Conservation (phyloP, 2,113 vertebrate species). For the Centrocercus urophasianus region DNA sequence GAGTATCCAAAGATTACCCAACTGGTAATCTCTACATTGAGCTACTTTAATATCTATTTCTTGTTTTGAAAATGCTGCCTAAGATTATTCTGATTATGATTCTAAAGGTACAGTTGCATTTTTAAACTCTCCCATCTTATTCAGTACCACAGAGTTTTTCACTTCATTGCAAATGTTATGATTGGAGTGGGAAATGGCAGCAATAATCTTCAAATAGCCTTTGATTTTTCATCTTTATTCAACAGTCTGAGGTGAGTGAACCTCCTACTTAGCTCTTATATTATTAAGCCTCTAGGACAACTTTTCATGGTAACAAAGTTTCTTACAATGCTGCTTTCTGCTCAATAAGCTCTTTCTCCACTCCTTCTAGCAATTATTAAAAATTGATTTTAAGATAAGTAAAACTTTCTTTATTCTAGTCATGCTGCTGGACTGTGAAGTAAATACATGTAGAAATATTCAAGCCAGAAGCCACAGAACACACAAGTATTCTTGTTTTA, state of each 20-base stretch:
- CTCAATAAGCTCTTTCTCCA: neutral
- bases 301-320: neutral
- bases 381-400: neutral
- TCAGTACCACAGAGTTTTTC: neutral
- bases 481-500: neutral
- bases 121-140: neutral
- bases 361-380: neutral
- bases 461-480: neutral
- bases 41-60: neutral
- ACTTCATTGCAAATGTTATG: neutral
- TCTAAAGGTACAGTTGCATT: slow-evolving; percentile 1
- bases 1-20: neutral
- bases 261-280: neutral
- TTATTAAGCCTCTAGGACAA: neutral
- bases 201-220: neutral
- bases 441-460: neutral
- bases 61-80: neutral
- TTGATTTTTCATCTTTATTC: neutral
- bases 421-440: neutral
- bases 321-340: neutral
- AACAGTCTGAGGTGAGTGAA: neutral
- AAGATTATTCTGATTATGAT: neutral
- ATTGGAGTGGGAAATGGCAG: neutral
- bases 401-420: neutral
- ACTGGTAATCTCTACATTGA: neutral